Evolutionary conservation across 1,140 invertebrate genomes (phyloP), one percentile per base, ranked within the genome.

Genomic region (Nymphalis io): DNA sequence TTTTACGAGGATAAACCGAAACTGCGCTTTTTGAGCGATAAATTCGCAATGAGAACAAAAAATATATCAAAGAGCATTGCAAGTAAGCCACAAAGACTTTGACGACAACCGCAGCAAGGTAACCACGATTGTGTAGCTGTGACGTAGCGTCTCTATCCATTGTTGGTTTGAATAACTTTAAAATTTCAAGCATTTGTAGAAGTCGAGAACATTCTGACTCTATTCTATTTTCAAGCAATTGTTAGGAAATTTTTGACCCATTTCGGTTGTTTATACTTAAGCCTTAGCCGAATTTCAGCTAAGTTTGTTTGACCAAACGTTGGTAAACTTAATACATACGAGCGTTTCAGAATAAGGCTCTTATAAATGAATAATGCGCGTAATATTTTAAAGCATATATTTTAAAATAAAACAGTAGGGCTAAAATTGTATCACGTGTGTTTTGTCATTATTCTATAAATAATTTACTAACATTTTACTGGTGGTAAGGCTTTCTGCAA

Each of bases 11-110:
- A 21, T 21, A 55, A 55, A 55, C 23, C 8, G 27, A 27, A 27
- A 13, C 23, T 13, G 11, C 15, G 20, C 21, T 27, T 55, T 55
- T 55, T 55, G 51, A 55, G 51, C 23, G 51, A 55, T 55, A 55
- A 55, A 55, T 55, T 55, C 15, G 21, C 20, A 55, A 55, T 23
- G 16, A 6, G 20, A 55, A 20, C 20, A 55, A 55, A 55, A 55
- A 55, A 27, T 21, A n/a, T 55, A 8, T 55, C 21, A 55, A 55
- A 55, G 23, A 55, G 51, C 15, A 44, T 44, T 48, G 46, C 51
- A 53, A 21, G 18, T 53, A 15, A 27, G 5, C 51, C 51, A 12
- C 51, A 55, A 44, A 44, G 21, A 13, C 12, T 27, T 27, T n/a
- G 13, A 15, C 18, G 51, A 27, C 23, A 27, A 23, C 21, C 40